Percentiles rank a stretch among this genome's conserved stretches.
phyloP scores from a whole-genome alignment of 2,797 vertebrate species.

The Antennarius maculatus region DNA sequence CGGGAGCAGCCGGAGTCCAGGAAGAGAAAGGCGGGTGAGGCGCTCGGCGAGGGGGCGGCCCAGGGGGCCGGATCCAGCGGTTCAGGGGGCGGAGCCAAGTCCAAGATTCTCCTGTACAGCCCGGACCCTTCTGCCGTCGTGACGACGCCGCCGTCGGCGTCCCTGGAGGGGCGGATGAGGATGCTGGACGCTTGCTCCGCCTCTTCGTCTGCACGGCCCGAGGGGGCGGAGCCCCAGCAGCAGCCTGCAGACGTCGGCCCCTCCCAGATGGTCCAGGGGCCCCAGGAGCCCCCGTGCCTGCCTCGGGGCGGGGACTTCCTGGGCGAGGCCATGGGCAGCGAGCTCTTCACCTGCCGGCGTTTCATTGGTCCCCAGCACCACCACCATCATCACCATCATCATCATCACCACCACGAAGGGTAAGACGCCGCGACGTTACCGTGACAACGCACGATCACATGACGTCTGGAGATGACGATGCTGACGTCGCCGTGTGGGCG shows the following conservation, averaged over 20 bases:
- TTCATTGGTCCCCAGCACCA: conserved; percentile 97
- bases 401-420: conserved; percentile 91
- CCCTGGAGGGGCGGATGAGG: conserved; percentile 87
- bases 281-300: conserved; percentile 90
- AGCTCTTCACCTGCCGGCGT: conserved; percentile 94
- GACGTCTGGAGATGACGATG: neutral
- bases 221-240: conserved; percentile 77
- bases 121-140: conserved; percentile 80
- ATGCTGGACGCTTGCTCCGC: conserved; percentile 88
- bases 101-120: conserved; percentile 87
- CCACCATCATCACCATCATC: conserved; percentile 91
- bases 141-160: conserved; percentile 68
- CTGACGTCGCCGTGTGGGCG: too few species aligned
- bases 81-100: conserved; percentile 72
- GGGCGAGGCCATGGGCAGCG: conserved; percentile 92
- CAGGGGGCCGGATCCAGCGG: conserved; percentile 72
- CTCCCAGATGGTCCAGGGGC: conserved; percentile 85
- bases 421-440: conserved; percentile 50
- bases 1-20: conserved; percentile 85
- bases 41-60: conserved; percentile 85
- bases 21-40: conserved; percentile 91
- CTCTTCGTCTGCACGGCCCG: conserved; percentile 77
- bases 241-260: conserved; percentile 81
- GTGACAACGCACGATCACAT: too few species aligned
- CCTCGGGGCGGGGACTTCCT: conserved; percentile 91